Evolutionary conservation across 2,113 vertebrate genomes (phyloP).

Genomic region (Lynx canadensis): DNA sequence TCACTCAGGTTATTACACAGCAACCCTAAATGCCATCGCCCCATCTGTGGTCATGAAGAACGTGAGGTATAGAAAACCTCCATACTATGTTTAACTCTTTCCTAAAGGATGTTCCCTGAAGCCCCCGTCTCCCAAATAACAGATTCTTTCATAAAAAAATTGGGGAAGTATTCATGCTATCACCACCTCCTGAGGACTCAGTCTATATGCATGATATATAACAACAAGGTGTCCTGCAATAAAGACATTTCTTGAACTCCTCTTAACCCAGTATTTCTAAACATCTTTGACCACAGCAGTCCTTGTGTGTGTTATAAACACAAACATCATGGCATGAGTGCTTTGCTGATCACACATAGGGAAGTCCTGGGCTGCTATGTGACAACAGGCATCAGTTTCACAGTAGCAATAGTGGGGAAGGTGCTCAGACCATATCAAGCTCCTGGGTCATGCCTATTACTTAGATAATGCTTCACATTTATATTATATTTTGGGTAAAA

Average conservation of each 20-base stretch:
- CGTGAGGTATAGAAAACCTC: not conserved
- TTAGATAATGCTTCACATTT: not conserved
- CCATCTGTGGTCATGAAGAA: not conserved
- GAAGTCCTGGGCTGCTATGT: not conserved
- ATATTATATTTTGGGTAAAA: constrained; percentile 4
- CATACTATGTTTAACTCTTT: not conserved
- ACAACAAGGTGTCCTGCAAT: not conserved
- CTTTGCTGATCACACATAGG: not conserved
- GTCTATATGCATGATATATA: not conserved
- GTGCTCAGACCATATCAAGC: not conserved
- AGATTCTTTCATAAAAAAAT: constrained; percentile 3
- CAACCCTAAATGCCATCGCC: not conserved
- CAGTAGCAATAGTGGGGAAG: not conserved
- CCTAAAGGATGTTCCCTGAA: not conserved
- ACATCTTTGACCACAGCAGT: not conserved
- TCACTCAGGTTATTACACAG: not conserved
- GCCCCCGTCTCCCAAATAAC: not conserved
- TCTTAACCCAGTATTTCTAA: not conserved
- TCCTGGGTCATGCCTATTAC: not conserved
- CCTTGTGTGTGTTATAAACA: not conserved
- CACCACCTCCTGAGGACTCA: not conserved
- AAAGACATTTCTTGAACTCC: not conserved
- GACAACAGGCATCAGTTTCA: not conserved
- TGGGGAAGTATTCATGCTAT: not conserved
- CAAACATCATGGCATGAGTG: not conserved